These are phyloP conservation scores for Saguinus midas DNA, from an alignment of 2,113 vertebrate species.

Conservation along the genomic window DNA sequence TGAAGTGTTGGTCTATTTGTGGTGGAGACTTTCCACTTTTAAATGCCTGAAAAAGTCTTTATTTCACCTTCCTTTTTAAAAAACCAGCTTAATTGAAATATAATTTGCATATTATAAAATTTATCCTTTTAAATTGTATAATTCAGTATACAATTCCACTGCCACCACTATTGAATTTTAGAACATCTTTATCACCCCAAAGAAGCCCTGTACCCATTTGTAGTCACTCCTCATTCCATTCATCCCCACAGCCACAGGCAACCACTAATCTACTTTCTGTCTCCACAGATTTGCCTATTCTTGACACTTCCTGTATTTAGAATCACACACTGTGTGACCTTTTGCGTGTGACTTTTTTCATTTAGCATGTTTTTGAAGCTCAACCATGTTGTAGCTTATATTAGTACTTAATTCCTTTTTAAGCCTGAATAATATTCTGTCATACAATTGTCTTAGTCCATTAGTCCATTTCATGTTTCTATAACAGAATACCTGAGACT, in stretches of 20 bases:
- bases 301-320: neutral
- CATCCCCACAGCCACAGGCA: neutral
- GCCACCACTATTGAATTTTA: neutral
- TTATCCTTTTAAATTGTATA: neutral
- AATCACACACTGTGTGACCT: neutral
- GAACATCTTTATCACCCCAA: neutral
- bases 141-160: neutral
- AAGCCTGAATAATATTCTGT: neutral
- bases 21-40: neutral
- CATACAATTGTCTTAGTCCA: neutral
- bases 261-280: neutral
- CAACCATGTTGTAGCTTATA: neutral
- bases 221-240: neutral
- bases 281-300: neutral
- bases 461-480: neutral
- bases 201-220: neutral
- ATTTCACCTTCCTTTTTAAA: neutral
- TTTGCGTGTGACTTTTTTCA: neutral
- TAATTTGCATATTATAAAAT: neutral
- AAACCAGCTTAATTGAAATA: neutral
- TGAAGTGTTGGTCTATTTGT: neutral
- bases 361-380: neutral
- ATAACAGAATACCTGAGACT: neutral
- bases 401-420: neutral
- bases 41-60: neutral